Evolutionary conservation across 2,113 vertebrate species (phyloP), one percentile per base, ranked within the genome.

Genomic region (Phalacrocorax brasilianus): DNA sequence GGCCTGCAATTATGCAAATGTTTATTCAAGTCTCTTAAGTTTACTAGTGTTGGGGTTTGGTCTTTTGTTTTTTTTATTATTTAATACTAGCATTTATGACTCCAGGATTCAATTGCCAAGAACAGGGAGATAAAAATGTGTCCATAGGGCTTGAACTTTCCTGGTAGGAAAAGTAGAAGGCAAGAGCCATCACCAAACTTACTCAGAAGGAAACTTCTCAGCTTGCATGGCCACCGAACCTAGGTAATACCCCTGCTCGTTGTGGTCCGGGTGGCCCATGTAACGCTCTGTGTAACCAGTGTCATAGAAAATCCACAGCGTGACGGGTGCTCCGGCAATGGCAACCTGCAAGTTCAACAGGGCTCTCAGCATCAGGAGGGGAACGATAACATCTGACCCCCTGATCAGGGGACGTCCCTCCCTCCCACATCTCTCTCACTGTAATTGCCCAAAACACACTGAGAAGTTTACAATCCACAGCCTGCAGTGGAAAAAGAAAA

Each of bases 191-290:
- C 73, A 67, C 7, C 55, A 50, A 42, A 98, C 98, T 98, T 97
- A 98, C 98, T 98, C 98, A 27, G 98, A 98, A 88, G 98, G 98
- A 77, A 98, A 98, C 83, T 98, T 98, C 78, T 98, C 98, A n/a
- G 98, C 98, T 76, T 98, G 98, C 98, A 98, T 98, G 89, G 98
- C 98, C 96, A 98, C 98, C 0, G 98, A 98, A 6, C 98, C 98
- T 70, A 98, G 94, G 94, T 98, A 98, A 82, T 98, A 98, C 7
- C 98, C 98, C 92, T 98, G 98, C 66, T 98, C 98, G 21, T 98
- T 98, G 92, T 98, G 98, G 87, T 98, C 98, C 0, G 98, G 98
- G 92, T 98, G 98, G 26, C 98, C 98, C 98, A 98, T 98, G 66
- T 98, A 98, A 32, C 98, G 98, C 85, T 98, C 98, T 0, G 98